A percentile compares a stretch with the other conserved stretches of the same genome.
phyloP scores from a whole-genome alignment of 2,797 vertebrate genomes.

The Pelodytes ibericus region DNA sequence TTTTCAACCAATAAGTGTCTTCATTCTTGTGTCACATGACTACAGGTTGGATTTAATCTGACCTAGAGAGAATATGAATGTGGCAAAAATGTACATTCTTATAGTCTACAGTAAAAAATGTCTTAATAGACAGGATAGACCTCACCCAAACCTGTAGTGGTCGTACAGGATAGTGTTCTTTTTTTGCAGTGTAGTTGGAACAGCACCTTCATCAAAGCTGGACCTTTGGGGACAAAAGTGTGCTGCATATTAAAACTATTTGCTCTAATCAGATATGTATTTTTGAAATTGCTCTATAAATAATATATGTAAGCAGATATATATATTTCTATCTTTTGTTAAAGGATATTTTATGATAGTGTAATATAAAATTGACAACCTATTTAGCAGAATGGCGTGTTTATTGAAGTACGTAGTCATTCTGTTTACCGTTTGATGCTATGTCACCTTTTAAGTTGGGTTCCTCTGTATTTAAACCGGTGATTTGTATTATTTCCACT shows the following conservation, averaged over 20 bases:
- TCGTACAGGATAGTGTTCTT: not conserved
- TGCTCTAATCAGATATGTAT: constrained; percentile 56
- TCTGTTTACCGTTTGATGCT: constrained; percentile 9
- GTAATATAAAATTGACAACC: constrained; percentile 33
- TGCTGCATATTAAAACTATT: constrained; percentile 57
- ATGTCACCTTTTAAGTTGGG: not conserved
- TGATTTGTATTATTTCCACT: too few relatives aligned
- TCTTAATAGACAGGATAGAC: not conserved
- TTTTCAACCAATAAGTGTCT: too few relatives aligned
- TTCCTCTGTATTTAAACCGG: too few relatives aligned
- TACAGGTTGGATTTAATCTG: too few relatives aligned
- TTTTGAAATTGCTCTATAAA: constrained; percentile 24
- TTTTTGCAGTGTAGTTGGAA: not conserved
- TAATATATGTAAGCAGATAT: constrained; percentile 49
- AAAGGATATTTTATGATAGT: constrained; percentile 47
- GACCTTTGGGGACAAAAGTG: constrained; percentile 51
- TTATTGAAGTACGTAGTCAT: not conserved
- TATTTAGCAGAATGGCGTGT: constrained; percentile 32
- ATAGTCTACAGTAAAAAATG: not conserved
- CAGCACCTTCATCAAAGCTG: not conserved
- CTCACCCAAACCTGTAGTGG: not conserved
- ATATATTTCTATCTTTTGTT: constrained; percentile 53
- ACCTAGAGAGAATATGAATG: too few relatives aligned
- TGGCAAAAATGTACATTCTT: not conserved
- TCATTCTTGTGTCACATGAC: not conserved